Evolutionary conservation across 2,113 vertebrate species (phyloP).

Genomic region (Cheilinus undulatus): DNA sequence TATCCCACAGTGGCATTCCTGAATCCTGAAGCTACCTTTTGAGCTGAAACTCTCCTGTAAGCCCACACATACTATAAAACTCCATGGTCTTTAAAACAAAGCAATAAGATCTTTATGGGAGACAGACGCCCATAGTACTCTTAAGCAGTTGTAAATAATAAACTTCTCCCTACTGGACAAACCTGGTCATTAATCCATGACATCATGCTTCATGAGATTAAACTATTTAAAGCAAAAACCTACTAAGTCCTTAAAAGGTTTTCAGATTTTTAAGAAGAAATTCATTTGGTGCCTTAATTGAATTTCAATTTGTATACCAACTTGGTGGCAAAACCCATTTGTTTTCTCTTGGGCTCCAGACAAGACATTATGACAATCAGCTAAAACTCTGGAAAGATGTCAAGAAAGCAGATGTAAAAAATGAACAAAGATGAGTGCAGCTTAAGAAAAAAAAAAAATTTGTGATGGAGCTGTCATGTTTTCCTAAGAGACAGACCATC

Average conservation of each 20-base stretch:
- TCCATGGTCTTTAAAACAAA: conserved; percentile 19
- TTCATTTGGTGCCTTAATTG: too few species aligned
- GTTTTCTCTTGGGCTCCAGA: conserved; percentile 1
- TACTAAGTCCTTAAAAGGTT: too few species aligned
- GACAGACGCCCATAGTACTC: too few species aligned
- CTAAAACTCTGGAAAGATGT: not conserved
- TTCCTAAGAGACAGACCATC: not conserved
- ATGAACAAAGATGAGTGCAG: conserved; percentile 8
- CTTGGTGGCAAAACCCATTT: not conserved
- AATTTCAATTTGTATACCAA: not conserved
- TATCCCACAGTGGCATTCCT: conserved; percentile 17
- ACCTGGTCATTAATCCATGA: too few species aligned
- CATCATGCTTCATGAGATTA: too few species aligned
- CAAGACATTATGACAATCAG: conserved; percentile 6
- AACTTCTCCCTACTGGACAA: not conserved
- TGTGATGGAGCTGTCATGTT: conserved; percentile 12
- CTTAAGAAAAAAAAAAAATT: conserved; percentile 17
- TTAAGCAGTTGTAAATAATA: conserved; percentile 14
- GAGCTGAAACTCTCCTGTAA: conserved; percentile 12
- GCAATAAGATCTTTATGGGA: not conserved
- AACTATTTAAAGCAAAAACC: not conserved
- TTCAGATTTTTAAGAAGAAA: too few species aligned
- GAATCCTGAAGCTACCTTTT: conserved; percentile 18
- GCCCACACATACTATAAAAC: conserved; percentile 28
- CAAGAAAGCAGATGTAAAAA: not conserved